These are phyloP conservation scores for Chionoecetes opilio DNA, from an alignment of 1,140 invertebrate species.

Conservation along the genomic window DNA sequence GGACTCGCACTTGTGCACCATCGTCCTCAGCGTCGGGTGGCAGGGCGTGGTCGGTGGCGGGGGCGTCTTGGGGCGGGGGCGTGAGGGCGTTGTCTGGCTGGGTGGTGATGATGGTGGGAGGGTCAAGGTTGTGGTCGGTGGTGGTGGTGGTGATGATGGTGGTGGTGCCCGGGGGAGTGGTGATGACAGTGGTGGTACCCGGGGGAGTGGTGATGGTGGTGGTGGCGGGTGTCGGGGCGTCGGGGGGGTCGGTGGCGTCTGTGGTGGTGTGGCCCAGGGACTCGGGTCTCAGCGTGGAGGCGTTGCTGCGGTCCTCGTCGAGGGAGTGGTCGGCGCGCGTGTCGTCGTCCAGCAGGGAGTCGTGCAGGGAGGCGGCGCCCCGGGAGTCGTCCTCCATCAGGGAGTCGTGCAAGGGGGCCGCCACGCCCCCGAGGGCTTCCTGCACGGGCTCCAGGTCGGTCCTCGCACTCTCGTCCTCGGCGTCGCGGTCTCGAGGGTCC, in stretches of 20 bases:
- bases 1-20: constrained; percentile 49
- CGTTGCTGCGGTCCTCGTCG: constrained; percentile 77
- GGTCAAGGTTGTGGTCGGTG: background rate
- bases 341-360: constrained; percentile 59
- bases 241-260: constrained; percentile 45
- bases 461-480: constrained; percentile 79
- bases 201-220: constrained; percentile 18
- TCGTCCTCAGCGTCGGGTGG: constrained; percentile 64
- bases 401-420: constrained; percentile 59
- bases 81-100: background rate
- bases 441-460: constrained; percentile 76
- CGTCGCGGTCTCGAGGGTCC: constrained; percentile 76
- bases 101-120: constrained; percentile 11
- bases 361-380: constrained; percentile 39
- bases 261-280: constrained; percentile 61
- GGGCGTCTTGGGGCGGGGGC: background rate
- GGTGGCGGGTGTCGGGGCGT: background rate
- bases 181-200: background rate
- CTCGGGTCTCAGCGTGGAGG: constrained; percentile 74
- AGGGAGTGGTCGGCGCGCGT: constrained; percentile 72
- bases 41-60: constrained; percentile 17
- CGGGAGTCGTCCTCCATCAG: constrained; percentile 65
- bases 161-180: constrained; percentile 1
- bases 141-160: background rate
- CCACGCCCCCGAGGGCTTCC: constrained; percentile 60